phyloP scores from a whole-genome alignment of 2,888 invertebrate species.

The Drosophila helvetica region DNA sequence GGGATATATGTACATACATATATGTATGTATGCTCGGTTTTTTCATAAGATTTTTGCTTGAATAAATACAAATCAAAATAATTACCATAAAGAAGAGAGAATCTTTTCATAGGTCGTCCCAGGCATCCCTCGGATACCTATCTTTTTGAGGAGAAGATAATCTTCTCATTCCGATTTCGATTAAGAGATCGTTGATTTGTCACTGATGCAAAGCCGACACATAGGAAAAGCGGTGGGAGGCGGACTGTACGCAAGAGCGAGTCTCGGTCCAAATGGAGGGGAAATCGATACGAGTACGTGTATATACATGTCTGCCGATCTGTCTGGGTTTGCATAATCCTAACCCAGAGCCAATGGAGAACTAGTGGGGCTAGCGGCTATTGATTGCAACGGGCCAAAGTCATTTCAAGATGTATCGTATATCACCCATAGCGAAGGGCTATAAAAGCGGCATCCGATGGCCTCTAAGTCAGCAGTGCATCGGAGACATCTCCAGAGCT shows the following conservation, averaged over 20 bases:
- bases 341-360: constrained; percentile 43
- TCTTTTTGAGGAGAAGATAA: background rate
- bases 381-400: constrained; percentile 59
- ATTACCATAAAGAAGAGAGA: constrained; percentile 2
- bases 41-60: constrained; percentile 48
- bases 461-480: constrained; percentile 27
- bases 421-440: constrained; percentile 53
- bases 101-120: too few species aligned
- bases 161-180: background rate
- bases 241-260: constrained; percentile 58
- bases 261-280: constrained; percentile 34
- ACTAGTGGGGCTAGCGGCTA: constrained; percentile 40
- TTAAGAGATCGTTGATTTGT: constrained; percentile 30
- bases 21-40: constrained; percentile 12
- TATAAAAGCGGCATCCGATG: constrained; percentile 15
- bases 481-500: constrained; percentile 20
- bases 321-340: constrained; percentile 64
- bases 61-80: constrained; percentile 57
- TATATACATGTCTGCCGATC: background rate
- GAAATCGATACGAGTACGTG: constrained; percentile 49
- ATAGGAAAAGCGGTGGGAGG: constrained; percentile 58
- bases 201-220: constrained; percentile 46
- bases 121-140: background rate
- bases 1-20: constrained; percentile 17
- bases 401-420: constrained; percentile 56